phyloP scores from a whole-genome alignment of 2,797 vertebrate species.

The Pipistrellus pygmaeus region DNA sequence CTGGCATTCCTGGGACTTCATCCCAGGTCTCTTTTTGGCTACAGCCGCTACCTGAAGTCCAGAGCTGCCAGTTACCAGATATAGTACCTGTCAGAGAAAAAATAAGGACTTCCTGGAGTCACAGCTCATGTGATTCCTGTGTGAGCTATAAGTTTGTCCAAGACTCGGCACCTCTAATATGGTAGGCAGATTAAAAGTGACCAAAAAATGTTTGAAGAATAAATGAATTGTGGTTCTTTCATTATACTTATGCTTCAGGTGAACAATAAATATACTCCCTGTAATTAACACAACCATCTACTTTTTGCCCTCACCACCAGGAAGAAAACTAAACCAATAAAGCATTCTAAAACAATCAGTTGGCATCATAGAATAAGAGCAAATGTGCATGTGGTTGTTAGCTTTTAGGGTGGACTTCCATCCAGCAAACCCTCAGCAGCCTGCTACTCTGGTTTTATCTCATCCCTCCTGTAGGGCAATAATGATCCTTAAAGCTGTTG shows the following conservation, averaged over 20 bases:
- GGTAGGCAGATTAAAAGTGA: conserved; percentile 22
- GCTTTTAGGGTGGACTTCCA: conserved; percentile 39
- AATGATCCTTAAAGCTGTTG: conserved; percentile 23
- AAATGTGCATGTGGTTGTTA: conserved; percentile 5
- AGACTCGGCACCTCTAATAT: background rate
- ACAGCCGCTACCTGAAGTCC: background rate
- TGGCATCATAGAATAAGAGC: conserved; percentile 32
- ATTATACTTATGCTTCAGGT: conserved; percentile 26
- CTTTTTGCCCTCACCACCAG: background rate
- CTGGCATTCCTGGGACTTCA: background rate
- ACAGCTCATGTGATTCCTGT: background rate
- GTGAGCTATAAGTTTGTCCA: background rate
- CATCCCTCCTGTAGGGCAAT: background rate
- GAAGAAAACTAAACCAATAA: conserved; percentile 59
- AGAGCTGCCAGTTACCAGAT: background rate
- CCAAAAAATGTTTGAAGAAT: conserved; percentile 33
- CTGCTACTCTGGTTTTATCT: conserved; percentile 37
- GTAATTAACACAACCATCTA: conserved; percentile 18
- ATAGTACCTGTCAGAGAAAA: background rate
- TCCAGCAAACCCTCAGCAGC: background rate
- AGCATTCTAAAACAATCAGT: conserved; percentile 25
- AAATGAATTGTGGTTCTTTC: background rate
- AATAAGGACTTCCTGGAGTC: background rate
- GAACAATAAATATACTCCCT: background rate
- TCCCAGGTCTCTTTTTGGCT: background rate